Evolutionary conservation across 1,140 invertebrate species (phyloP).

Genomic region (Choristoneura fumiferana): DNA sequence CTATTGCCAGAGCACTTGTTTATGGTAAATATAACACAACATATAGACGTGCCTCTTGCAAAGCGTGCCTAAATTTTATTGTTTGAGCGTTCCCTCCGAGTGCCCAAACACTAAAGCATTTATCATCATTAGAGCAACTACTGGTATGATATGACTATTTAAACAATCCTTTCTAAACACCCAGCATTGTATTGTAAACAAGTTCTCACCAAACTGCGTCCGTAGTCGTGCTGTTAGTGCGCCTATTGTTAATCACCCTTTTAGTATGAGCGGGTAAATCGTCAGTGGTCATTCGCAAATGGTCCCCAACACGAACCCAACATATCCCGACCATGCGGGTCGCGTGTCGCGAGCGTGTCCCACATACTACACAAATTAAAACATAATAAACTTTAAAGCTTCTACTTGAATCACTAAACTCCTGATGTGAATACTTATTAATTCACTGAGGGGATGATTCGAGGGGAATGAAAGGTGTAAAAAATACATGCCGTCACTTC

Average conservation of each 20-base stretch:
- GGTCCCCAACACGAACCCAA: conserved; percentile 29
- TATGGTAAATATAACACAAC: not conserved
- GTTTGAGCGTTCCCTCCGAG: not conserved
- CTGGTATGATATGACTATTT: conserved; percentile 2
- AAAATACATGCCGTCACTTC: no score
- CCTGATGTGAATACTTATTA: conserved; percentile 43
- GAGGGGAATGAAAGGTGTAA: no score
- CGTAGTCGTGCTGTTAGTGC: not conserved
- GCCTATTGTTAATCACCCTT: conserved; percentile 8
- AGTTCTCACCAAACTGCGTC: conserved; percentile 11
- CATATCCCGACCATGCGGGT: conserved; percentile 55
- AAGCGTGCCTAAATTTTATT: not conserved
- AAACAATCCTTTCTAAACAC: conserved; percentile 3
- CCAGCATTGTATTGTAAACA: conserved; percentile 3
- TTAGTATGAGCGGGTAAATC: not conserved
- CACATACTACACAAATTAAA: conserved; percentile 66
- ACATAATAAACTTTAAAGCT: conserved; percentile 52
- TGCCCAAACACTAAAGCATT: not conserved
- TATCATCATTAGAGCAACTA: conserved; percentile 8
- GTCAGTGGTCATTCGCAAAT: conserved; percentile 25
- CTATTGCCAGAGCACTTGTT: conserved; percentile 5
- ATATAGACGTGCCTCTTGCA: not conserved
- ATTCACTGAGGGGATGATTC: no score
- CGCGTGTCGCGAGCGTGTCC: conserved; percentile 67
- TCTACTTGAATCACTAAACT: conserved; percentile 48